A percentile compares a stretch with the other conserved stretches of the same genome.
Conservation (phyloP, 2,797 vertebrate species). For the Catostomus latipinnis region DNA sequence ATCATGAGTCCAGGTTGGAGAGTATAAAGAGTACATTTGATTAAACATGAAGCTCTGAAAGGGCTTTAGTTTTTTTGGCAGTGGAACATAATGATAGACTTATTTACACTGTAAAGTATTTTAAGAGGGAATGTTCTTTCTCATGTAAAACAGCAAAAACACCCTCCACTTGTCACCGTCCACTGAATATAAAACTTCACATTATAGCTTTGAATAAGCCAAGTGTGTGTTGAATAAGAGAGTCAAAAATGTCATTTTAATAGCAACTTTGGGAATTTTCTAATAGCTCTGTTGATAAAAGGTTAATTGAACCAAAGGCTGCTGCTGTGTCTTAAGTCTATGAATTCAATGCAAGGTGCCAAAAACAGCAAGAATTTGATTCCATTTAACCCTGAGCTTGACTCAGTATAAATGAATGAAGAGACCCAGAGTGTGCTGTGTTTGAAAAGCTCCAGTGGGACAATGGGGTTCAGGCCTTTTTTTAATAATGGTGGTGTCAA, state of each 20-base stretch:
- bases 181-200: constrained; percentile 17
- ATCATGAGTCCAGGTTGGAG: too few relatives aligned
- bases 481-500: background rate
- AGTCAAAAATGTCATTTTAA: background rate
- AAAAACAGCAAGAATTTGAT: constrained; percentile 47
- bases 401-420: constrained; percentile 27
- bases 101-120: constrained; percentile 25
- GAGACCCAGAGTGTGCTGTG: background rate
- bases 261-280: constrained; percentile 53
- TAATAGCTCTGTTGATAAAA: constrained; percentile 62
- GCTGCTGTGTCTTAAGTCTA: constrained; percentile 42
- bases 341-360: constrained; percentile 54
- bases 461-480: background rate
- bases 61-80: constrained; percentile 10
- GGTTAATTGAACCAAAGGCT: constrained; percentile 65
- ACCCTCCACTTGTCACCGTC: constrained; percentile 1
- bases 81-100: background rate
- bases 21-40: constrained; percentile 28
- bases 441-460: background rate
- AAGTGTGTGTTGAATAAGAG: background rate
- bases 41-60: constrained; percentile 34
- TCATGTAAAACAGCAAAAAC: constrained; percentile 40
- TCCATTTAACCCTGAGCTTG: constrained; percentile 58
- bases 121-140: constrained; percentile 5
- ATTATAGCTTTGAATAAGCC: constrained; percentile 15